Evolutionary conservation across 2,888 invertebrate genomes (phyloP), one percentile per base, ranked within the genome.

Genomic region (Odontocerum albicorne): DNA sequence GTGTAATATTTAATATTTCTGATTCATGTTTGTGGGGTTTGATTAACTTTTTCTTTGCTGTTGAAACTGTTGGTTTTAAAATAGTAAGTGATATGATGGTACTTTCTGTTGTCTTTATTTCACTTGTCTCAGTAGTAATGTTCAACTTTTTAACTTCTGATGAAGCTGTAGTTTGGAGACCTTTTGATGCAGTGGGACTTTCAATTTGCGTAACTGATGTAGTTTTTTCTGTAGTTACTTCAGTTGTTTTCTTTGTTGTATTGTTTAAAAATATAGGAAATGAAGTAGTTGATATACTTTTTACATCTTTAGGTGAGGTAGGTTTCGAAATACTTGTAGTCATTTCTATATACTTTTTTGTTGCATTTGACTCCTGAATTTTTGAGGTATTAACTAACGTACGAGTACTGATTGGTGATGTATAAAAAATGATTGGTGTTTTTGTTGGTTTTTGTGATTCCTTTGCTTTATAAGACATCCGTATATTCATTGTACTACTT

Each of bases 1-100:
- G 32, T 13, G 51, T 60, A 22, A 55, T 57, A 35, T 49, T 55
- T 7, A 52, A 35, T 20, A 60, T 22, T 33, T 57, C 47, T 38
- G 52, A 53, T 35, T 62, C 54, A 44, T 47, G 27, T 52, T 47
- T 51, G 42, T 49, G 15, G 16, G 31, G 57, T 45, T 53, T 49
- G 8, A 35, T 27, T 35, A 50, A 36, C 31, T 45, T 57, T 55
- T 44, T 58, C 47, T 62, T 60, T 35, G 56, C 55, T 44, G 62
- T 62, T 57, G 65, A 64, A 45, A 63, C 64, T 45, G 65, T 64
- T 54, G 57, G 47, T 50, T 61, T 59, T 35, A 59, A 56, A 40
- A 60, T 60, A 17, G 54, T 58, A 13, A 63, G 53, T 33, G 42
- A 55, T 40, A 60, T 60, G 42, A 55, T 60, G 33, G 50, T 61